phyloP scores from a whole-genome alignment of 2,888 invertebrate genomes.

The Clistopyga incitator region DNA sequence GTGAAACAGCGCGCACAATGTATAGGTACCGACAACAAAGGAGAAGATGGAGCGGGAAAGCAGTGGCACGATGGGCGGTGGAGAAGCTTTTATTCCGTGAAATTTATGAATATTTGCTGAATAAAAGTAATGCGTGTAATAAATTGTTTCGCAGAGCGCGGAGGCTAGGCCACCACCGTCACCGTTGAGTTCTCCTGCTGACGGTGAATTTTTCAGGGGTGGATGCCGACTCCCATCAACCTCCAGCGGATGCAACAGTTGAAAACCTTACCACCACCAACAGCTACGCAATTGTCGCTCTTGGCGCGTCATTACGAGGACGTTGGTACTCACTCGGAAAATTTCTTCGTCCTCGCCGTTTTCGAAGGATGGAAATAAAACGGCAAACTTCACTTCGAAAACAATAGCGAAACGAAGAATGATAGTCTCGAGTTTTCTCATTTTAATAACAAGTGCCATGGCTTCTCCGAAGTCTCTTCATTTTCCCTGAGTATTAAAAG shows the following conservation, averaged over 20 bases:
- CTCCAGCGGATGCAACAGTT: conserved; percentile 61
- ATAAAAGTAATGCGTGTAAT: conserved; percentile 71
- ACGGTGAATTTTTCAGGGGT: conserved; percentile 5
- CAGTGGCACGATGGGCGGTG: conserved; percentile 30
- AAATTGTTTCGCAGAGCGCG: conserved; percentile 61
- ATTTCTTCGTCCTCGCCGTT: conserved; percentile 23
- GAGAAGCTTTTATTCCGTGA: conserved; percentile 68
- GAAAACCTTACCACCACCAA: conserved; percentile 34
- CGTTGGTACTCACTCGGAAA: conserved; percentile 26
- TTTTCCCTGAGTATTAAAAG: conserved; percentile 17
- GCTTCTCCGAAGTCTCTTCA: conserved; percentile 29
- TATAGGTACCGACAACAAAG: conserved; percentile 65
- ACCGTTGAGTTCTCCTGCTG: conserved; percentile 10
- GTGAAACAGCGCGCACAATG: not conserved
- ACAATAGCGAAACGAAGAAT: conserved; percentile 46
- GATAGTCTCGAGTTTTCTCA: conserved; percentile 63
- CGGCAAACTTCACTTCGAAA: conserved; percentile 51
- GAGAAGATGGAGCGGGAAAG: conserved; percentile 56
- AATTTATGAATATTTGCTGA: conserved; percentile 74
- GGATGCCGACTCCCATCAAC: conserved; percentile 37
- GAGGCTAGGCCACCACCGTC: not conserved
- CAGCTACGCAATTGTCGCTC: conserved; percentile 16
- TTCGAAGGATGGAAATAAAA: conserved; percentile 43
- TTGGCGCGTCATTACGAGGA: conserved; percentile 47
- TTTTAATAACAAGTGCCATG: conserved; percentile 48